A percentile compares a stretch with the other conserved stretches of the same genome.
These are phyloP conservation scores for Agrotis segetum DNA, from an alignment of 2,888 invertebrate genomes.

Conservation along the genomic window DNA sequence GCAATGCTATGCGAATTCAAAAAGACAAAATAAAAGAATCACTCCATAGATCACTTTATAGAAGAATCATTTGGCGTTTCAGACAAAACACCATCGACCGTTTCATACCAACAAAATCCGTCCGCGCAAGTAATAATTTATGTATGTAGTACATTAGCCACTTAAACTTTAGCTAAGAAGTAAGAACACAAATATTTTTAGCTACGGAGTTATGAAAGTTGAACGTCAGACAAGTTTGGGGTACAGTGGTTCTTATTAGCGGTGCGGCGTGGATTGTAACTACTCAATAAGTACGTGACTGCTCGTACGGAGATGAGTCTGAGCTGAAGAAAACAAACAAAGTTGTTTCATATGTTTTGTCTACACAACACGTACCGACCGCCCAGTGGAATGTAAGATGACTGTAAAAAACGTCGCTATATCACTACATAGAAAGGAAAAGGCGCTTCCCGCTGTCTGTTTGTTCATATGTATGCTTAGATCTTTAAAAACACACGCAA, in stretches of 20 bases:
- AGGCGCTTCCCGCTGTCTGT: no score
- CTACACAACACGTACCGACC: conserved; percentile 34
- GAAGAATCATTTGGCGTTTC: neutral
- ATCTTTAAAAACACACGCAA: no score
- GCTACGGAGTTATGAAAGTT: conserved; percentile 60
- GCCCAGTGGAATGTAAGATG: conserved; percentile 16
- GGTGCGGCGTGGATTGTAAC: conserved; percentile 55
- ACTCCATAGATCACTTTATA: conserved; percentile 8
- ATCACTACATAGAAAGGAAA: no score
- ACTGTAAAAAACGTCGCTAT: conserved; percentile 9
- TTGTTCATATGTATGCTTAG: no score
- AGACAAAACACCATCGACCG: conserved; percentile 28
- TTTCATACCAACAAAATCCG: conserved; percentile 43
- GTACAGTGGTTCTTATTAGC: conserved; percentile 71
- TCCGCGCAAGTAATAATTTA: conserved; percentile 54
- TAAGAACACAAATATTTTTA: conserved; percentile 56
- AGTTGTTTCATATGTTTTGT: conserved; percentile 41
- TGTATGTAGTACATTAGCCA: conserved; percentile 57
- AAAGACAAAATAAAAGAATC: neutral
- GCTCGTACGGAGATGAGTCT: conserved; percentile 35
- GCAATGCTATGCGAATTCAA: neutral
- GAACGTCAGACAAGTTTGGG: conserved; percentile 64
- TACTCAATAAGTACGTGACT: conserved; percentile 71
- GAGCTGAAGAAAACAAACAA: conserved; percentile 41
- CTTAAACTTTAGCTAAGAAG: conserved; percentile 57